Evolutionary conservation across 1,140 invertebrate genomes (phyloP), one percentile per base, ranked within the genome.

Genomic region (Cydia amplana): DNA sequence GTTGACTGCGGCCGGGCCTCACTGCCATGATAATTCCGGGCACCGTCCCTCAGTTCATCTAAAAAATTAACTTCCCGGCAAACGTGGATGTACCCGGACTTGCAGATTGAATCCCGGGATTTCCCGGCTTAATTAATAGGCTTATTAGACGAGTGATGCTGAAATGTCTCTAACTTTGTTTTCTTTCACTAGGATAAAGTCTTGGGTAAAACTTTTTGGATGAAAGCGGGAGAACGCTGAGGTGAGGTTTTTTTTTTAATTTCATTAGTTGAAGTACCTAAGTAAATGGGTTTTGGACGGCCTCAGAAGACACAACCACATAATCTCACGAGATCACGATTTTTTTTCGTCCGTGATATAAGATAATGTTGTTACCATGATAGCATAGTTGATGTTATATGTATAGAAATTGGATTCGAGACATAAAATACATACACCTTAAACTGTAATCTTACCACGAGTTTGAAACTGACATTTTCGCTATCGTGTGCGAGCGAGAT

Each of bases 21-120:
- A 28, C 65, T 70, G 23, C 65, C 65, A 70, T 70, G 65, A 70
- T 70, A 70, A 70, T 70, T 70, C 65, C 65, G 64, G 25, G 64
- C 25, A 16, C 28, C 64, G 65, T 70, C 65, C 36, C 65, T 70
- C 36, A 70, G 65, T 70, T 70, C 65, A 70, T 70, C 65, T 70
- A 43, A 70, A 70, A 70, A 70, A 70, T 70, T 70, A 70, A 70
- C 65, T 70, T 70, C 65, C 28, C 36, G 28, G 65, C 65, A 70
- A 70, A 70, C 32, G 65, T 70, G 65, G 32, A 70, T 70, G 64
- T 67, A 36, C 65, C 65, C 36, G 65, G 65, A 43, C 32, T 70
- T 40, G 28, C 23, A 70, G 65, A 70, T 70, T 70, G 65, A 70
- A 70, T 70, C 65, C 32, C 28, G n/a, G 28, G 55, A 60, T 23